Percentiles rank a stretch among this genome's conserved stretches.
Conservation (phyloP, 2,888 invertebrate species). For the Calameuta idolon region DNA sequence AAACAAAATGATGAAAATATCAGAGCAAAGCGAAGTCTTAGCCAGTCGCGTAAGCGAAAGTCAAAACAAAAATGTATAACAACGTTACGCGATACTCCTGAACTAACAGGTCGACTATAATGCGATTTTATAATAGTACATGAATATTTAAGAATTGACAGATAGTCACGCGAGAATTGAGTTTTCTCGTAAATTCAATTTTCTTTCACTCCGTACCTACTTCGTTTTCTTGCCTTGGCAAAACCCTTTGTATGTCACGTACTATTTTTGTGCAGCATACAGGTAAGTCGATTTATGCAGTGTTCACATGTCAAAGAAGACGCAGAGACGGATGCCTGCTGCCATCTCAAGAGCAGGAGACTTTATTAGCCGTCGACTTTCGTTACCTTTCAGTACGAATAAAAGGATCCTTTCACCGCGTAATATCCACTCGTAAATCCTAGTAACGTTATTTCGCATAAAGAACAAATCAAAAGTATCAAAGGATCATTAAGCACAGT, state of each 20-base stretch:
- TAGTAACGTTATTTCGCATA: neutral
- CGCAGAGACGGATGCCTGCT: neutral
- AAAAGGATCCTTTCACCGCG: neutral
- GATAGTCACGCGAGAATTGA: neutral
- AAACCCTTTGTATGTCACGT: neutral
- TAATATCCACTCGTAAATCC: neutral
- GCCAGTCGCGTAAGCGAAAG: neutral
- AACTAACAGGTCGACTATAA: neutral
- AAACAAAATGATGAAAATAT: neutral
- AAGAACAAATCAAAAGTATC: conserved; percentile 12
- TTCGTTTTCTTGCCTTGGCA: neutral
- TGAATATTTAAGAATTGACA: neutral
- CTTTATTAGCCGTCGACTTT: neutral
- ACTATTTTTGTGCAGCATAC: neutral
- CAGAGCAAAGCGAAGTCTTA: neutral
- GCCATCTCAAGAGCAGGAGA: neutral
- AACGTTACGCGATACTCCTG: neutral
- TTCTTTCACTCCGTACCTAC: neutral
- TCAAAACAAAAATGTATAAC: neutral
- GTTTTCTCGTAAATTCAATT: neutral
- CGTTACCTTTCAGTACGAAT: conserved; percentile 11
- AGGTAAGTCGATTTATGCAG: neutral
- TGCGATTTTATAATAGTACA: neutral
- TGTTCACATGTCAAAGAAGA: neutral
- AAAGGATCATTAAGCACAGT: conserved; percentile 14